Base-by-base conservation (phyloP, 2,113 vertebrate genomes). In the Caloenas nicobarica region DNA sequence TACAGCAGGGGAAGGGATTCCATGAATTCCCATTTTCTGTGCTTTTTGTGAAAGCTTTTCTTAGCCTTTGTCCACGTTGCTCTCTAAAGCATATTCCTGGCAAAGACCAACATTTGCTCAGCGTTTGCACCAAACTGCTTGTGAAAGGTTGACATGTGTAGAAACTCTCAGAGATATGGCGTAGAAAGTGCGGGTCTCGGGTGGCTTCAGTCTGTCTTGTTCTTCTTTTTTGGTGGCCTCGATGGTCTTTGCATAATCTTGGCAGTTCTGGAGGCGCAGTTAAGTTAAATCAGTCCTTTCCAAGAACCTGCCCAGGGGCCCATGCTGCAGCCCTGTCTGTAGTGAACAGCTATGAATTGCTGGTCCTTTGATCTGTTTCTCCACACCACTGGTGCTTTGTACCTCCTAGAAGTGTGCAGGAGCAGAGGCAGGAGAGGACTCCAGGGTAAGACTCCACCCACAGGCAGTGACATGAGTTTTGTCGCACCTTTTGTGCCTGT, bases 1-100 rank as follows among this genome's bases (percentile, higher is more conserved):
- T 91, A 92, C 80, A 93, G 81, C 58, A 93, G 95, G 93, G 18
- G 71, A 97, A 97, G 93, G 93, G 93, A 88, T 95, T 93, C 96
- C 88, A 93, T 96, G 96, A 86, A 96, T 97, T 95, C 85, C 50
- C 86, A 29, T 93, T 98, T 96, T 93, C 50, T 93, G 82, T 94
- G 95, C 91, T 76, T 91, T 97, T 92, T 86, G 71, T 95, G 81
- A 89, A 97, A 90, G 74, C 54, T 95, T 97, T 96, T 96, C 97
- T 90, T 97, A 98, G 94, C 83, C 80, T 95, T 89, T 96, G 93
- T 96, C 93, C 92, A 80, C 1, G 12, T 85, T 90, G 95, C 92
- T 97, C 92, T 94, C 89, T 83, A 82, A 97, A 95, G 95, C 81
- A 51, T 85, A 73, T 92, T 96, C 90, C 92, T 96, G 92, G 92